Base-by-base conservation (phyloP, 2,888 invertebrate species). In the Folsomia candida region DNA sequence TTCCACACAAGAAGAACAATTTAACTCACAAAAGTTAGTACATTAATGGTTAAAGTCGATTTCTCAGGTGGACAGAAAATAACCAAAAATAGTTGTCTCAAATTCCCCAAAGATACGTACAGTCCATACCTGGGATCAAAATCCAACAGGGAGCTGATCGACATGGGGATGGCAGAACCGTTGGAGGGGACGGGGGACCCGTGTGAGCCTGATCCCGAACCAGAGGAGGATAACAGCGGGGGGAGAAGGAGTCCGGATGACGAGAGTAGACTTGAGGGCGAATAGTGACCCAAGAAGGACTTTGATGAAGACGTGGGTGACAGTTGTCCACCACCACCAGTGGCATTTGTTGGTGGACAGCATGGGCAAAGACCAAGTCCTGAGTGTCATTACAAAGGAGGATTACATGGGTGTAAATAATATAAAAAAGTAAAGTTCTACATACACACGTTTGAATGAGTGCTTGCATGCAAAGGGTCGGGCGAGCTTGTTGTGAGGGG, bases 171-270 rank as follows among this genome's bases (percentile, higher is more conserved):
- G 9, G 47, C 47, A n/a, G 54, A 54, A 54, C 54, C 22, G 18
- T 18, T 20, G 61, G 72, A 14, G 14, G 73, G 69, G 4, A 73
- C 65, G 1, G 63, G 54, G 22, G 67, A 62, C 24, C 14, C 76
- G 26, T 47, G 37, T n/a, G n/a, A n/a, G n/a, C n/a, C n/a, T n/a
- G n/a, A n/a, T 9, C 37, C 37, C 4, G 4, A 14, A 37, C 37
- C 37, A 14, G 37, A 37, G 4, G 37, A 37, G 70, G 78, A 47
- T 71, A 68, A 67, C 28, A 74, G 64, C n/a, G 71, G 58, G 18
- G 71, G 54, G 37, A 67, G 67, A 26, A 64, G 63, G 37, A 61
- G 67, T 64, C 69, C 61, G 67, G 68, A 25, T 57, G 69, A 69
- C 29, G 64, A 65, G 47, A 69, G 66, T 25, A 64, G 57, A 29